Evolutionary conservation across 2,888 invertebrate genomes (phyloP).

Genomic region (Nemotelus nigrinus): DNA sequence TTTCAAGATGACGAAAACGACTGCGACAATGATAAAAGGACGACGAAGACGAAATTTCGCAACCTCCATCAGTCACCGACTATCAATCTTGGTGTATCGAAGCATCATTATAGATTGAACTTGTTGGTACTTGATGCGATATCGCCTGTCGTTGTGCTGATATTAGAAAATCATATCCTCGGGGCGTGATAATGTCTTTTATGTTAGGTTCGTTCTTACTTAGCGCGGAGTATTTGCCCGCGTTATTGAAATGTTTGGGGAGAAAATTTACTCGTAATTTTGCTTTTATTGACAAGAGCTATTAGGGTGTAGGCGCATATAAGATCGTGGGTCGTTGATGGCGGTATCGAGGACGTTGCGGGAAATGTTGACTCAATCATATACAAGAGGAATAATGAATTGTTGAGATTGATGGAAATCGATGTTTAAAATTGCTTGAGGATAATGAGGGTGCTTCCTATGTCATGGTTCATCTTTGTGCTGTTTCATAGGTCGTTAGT

Average conservation of each 20-base stretch:
- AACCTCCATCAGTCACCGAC: neutral
- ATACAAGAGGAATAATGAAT: neutral
- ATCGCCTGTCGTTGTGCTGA: neutral
- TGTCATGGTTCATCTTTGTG: too few species aligned
- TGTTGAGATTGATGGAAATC: neutral
- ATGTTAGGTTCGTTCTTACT: neutral
- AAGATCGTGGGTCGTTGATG: too few species aligned
- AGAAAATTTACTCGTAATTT: neutral
- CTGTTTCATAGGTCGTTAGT: too few species aligned
- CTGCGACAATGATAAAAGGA: too few species aligned
- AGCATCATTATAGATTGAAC: too few species aligned
- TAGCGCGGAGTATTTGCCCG: neutral
- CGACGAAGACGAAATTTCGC: neutral
- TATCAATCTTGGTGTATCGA: too few species aligned
- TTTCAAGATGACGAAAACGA: too few species aligned
- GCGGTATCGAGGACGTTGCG: too few species aligned
- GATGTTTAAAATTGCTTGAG: too few species aligned
- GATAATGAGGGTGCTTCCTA: too few species aligned
- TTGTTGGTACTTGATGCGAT: neutral
- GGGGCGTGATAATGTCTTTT: constrained; percentile 1
- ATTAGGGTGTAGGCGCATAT: neutral
- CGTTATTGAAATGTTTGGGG: neutral
- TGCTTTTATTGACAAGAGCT: neutral
- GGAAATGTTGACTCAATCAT: too few species aligned
- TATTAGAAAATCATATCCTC: neutral